Evolutionary conservation across 92 coral and sea anemone genomes (phyloP).

Genomic region (Siderastrea siderea): DNA sequence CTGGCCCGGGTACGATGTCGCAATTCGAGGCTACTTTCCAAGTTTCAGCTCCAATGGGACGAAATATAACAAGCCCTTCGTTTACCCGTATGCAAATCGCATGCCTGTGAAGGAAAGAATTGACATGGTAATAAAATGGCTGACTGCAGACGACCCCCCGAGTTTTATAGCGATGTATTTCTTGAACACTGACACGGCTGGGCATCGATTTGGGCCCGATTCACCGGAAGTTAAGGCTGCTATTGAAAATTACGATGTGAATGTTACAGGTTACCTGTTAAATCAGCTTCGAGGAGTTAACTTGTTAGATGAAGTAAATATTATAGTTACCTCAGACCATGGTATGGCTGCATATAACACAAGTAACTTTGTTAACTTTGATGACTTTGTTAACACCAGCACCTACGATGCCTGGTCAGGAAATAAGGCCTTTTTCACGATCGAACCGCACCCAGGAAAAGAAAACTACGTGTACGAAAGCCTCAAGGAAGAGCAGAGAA

Average conservation of each 20-base stretch:
- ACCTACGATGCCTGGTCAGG: slow-evolving; percentile 46
- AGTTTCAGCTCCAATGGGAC: slow-evolving; percentile 56
- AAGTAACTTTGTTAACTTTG: slow-evolving; percentile 67
- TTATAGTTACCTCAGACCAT: slow-evolving; percentile 85
- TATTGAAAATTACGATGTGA: slow-evolving; percentile 45
- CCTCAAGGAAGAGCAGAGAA: slow-evolving; percentile 60
- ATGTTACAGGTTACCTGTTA: slow-evolving; percentile 76
- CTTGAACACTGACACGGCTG: slow-evolving; percentile 57
- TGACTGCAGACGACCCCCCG: slow-evolving; percentile 75
- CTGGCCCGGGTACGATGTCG: slow-evolving; percentile 89
- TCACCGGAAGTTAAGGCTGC: slow-evolving; percentile 53
- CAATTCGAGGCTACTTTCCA: slow-evolving; percentile 71
- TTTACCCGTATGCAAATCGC: background rate
- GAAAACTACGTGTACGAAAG: slow-evolving; percentile 40
- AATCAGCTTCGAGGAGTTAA: slow-evolving; percentile 50
- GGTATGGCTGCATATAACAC: slow-evolving; percentile 77
- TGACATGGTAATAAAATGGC: slow-evolving; percentile 79
- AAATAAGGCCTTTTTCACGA: slow-evolving; percentile 36
- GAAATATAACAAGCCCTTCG: slow-evolving; percentile 61
- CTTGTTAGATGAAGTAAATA: slow-evolving; percentile 70
- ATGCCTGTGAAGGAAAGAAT: slow-evolving; percentile 79
- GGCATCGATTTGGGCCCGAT: slow-evolving; percentile 75
- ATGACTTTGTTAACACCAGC: slow-evolving; percentile 57
- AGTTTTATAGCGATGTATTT: slow-evolving; percentile 82
- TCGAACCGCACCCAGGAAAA: slow-evolving; percentile 61